Conservation (phyloP, 2,888 invertebrate species). For the Eupithecia insigniata region DNA sequence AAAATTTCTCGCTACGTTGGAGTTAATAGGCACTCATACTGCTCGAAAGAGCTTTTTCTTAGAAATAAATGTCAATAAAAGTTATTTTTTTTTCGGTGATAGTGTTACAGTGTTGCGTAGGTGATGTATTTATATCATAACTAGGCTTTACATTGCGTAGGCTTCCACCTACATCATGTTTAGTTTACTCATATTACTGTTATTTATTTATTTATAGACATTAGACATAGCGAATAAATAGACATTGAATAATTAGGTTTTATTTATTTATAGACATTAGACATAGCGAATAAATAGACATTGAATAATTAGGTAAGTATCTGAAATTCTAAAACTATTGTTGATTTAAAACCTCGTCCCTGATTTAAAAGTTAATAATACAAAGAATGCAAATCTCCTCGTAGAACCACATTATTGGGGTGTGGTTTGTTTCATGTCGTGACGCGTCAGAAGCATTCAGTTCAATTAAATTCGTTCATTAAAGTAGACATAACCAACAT, state of each 20-base stretch:
- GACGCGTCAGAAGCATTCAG: too few species aligned
- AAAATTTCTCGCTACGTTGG: conserved; percentile 36
- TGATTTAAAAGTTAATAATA: too few species aligned
- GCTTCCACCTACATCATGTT: neutral
- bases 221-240: neutral
- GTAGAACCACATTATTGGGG: too few species aligned
- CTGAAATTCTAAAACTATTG: too few species aligned
- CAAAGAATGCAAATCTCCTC: too few species aligned
- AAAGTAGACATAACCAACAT: too few species aligned
- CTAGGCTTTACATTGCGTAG: neutral
- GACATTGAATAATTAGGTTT: too few species aligned
- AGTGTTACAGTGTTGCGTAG: neutral
- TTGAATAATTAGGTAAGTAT: too few species aligned
- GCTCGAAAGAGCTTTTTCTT: conserved; percentile 36
- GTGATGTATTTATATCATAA: neutral
- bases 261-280: neutral
- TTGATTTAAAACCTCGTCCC: too few species aligned
- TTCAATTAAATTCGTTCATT: too few species aligned
- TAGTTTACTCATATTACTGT: neutral
- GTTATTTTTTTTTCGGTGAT: conserved; percentile 23
- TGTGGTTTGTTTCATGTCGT: too few species aligned
- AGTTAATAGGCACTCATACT: conserved; percentile 31
- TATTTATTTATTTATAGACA: neutral
- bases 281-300: too few species aligned
- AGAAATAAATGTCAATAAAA: conserved; percentile 40